Evolutionary conservation across 2,888 invertebrate species (phyloP).

Genomic region (Andrena trimmerana): DNA sequence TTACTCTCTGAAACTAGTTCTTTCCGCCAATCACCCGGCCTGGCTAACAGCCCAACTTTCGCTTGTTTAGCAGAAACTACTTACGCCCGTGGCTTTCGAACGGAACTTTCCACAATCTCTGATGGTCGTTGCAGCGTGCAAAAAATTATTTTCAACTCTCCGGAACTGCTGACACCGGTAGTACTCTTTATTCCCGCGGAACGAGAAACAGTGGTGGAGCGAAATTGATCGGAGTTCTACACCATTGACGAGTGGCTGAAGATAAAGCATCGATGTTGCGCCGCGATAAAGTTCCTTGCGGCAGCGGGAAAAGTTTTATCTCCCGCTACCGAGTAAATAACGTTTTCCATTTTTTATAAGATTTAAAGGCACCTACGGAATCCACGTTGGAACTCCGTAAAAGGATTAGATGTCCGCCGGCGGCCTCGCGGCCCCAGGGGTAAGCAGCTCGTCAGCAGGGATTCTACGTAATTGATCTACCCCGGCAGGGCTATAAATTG

Average conservation of each 20-base stretch:
- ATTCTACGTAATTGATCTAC: slow-evolving; percentile 60
- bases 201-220: not conserved
- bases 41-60: slow-evolving; percentile 41
- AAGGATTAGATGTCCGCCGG: slow-evolving; percentile 50
- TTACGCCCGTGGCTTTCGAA: slow-evolving; percentile 26
- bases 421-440: slow-evolving; percentile 23
- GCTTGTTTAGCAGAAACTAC: slow-evolving; percentile 44
- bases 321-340: not conserved
- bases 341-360: slow-evolving; percentile 28
- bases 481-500: slow-evolving; percentile 53
- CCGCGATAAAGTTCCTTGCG: not conserved
- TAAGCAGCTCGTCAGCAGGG: slow-evolving; percentile 50
- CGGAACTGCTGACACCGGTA: not conserved
- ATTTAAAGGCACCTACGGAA: slow-evolving; percentile 21
- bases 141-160: slow-evolving; percentile 23
- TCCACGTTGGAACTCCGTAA: slow-evolving; percentile 16
- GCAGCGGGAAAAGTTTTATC: not conserved
- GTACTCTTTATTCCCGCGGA: not conserved
- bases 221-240: not conserved
- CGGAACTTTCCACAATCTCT: slow-evolving; percentile 23
- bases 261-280: slow-evolving; percentile 1
- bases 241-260: not conserved
- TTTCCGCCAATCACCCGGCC: slow-evolving; percentile 41
- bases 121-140: not conserved
- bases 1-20: slow-evolving; percentile 36